A percentile compares a stretch with the other conserved stretches of the same genome.
Evolutionary conservation across 2,113 vertebrate genomes (phyloP).

Genomic region (Cyprinodon tularosa): DNA sequence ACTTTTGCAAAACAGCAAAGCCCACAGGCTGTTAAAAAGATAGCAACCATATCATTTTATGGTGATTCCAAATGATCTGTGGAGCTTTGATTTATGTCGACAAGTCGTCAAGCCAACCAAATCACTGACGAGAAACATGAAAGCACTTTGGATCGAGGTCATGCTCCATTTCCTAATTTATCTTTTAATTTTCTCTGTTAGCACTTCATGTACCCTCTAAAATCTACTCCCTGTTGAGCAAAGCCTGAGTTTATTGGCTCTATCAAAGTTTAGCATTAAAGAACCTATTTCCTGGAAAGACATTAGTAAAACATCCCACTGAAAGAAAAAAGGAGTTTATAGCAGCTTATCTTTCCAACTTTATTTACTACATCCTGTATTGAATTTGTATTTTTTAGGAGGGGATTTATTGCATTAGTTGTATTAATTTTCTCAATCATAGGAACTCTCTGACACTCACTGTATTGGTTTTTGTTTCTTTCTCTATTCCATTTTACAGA

Average conservation of each 20-base stretch:
- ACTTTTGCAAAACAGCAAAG: slow-evolving; percentile 38
- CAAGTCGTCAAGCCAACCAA: slow-evolving; percentile 4
- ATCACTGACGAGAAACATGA: slow-evolving; percentile 22
- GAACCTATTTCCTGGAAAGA: not conserved
- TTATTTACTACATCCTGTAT: slow-evolving; percentile 7
- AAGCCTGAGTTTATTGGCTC: slow-evolving; percentile 16
- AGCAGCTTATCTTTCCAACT: not conserved
- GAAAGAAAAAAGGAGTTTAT: slow-evolving; percentile 2
- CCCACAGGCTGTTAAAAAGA: slow-evolving; percentile 47
- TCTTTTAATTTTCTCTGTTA: slow-evolving; percentile 9
- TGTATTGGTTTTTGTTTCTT: too few species aligned
- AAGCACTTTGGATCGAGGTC: slow-evolving; percentile 9
- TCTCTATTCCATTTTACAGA: not conserved
- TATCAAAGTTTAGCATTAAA: slow-evolving; percentile 1
- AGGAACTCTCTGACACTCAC: too few species aligned
- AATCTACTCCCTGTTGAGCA: slow-evolving; percentile 3
- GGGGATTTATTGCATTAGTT: not conserved
- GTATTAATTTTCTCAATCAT: not conserved
- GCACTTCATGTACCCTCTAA: slow-evolving; percentile 16
- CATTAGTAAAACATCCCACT: slow-evolving; percentile 11
- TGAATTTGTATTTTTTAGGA: slow-evolving; percentile 2
- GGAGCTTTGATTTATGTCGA: slow-evolving; percentile 36
- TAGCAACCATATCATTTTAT: slow-evolving; percentile 41
- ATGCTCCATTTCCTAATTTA: slow-evolving; percentile 3
- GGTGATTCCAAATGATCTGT: slow-evolving; percentile 54